Conservation (phyloP, 2,113 vertebrate species). For the Poicephalus meyeri region DNA sequence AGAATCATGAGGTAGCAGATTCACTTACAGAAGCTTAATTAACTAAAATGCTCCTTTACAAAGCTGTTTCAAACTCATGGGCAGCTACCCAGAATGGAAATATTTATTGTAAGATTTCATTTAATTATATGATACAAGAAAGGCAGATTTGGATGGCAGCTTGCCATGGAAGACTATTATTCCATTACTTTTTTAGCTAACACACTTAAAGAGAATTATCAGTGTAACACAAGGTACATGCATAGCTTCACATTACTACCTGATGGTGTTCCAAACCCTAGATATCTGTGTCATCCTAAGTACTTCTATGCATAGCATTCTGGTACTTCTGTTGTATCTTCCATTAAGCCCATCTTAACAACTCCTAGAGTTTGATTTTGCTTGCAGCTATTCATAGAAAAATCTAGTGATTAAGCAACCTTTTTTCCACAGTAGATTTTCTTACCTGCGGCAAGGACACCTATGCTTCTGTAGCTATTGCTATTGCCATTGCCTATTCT, state of each 20-base stretch:
- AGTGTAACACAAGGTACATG: neutral
- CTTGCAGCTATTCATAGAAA: neutral
- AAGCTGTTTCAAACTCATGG: neutral
- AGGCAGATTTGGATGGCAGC: neutral
- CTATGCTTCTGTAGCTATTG: neutral
- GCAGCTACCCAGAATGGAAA: neutral
- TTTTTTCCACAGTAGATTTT: neutral
- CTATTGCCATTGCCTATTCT: neutral
- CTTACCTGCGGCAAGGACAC: neutral
- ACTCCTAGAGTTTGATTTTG: slow-evolving; percentile 13
- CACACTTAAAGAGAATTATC: neutral
- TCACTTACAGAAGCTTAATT: slow-evolving; percentile 20
- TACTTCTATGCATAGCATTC: neutral
- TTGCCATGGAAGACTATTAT: neutral
- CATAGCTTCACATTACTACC: neutral
- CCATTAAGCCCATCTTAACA: neutral
- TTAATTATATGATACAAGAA: slow-evolving; percentile 9
- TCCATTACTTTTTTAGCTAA: slow-evolving; percentile 2
- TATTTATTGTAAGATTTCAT: slow-evolving; percentile 10
- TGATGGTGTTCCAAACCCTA: neutral
- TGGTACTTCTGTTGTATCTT: neutral
- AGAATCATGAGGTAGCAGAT: neutral
- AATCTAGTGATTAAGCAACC: neutral
- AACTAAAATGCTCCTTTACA: slow-evolving; percentile 17
- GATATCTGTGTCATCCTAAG: neutral